Evolutionary conservation across 2,113 vertebrate genomes (phyloP), one percentile per base, ranked within the genome.

Genomic region (Hemicordylus capensis): DNA sequence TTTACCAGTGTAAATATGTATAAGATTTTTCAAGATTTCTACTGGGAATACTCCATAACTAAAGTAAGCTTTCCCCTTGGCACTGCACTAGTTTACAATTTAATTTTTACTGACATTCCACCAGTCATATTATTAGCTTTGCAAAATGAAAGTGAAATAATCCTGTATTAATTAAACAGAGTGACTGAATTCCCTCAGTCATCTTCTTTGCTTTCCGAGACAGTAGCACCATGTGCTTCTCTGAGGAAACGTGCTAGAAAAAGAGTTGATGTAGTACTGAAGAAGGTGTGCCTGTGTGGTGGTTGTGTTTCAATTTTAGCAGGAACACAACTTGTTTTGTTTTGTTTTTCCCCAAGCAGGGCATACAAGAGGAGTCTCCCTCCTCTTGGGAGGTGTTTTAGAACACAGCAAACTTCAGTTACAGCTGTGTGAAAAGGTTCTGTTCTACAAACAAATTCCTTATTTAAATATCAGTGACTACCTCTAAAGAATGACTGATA

Each of bases 61-160:
- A 87, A 92, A 93, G 90, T 94, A 93, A 89, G 88, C 94, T 95
- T 96, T 95, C 95, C 95, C 94, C 90, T 89, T 93, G 93, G 93
- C 94, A 88, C 81, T 92, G 87, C 90, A 92, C 80, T 94, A 95
- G 95, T 96, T 97, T 96, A 96, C 96, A 93, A 96, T 96, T 96
- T 97, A 96, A 96, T 96, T 95, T 96, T 97, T 96, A 92, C 93
- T 96, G 96, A 96, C 96, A 95, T 95, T 95, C 94, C 91, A 89
- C 94, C 88, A 90, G 94, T 96, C 95, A 88, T 96, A 94, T 96
- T 95, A 96, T 96, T 96, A 96, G 93, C 94, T 92, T 92, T 94
- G 92, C 94, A 96, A 96, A 97, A 96, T 94, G 93, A 95, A 97
- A 96, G 93, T 95, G 96, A 96, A 97, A 96, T 95, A 96, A 96